These are phyloP conservation scores for Hiodon alosoides DNA, from an alignment of 2,113 vertebrate genomes.

Conservation along the genomic window DNA sequence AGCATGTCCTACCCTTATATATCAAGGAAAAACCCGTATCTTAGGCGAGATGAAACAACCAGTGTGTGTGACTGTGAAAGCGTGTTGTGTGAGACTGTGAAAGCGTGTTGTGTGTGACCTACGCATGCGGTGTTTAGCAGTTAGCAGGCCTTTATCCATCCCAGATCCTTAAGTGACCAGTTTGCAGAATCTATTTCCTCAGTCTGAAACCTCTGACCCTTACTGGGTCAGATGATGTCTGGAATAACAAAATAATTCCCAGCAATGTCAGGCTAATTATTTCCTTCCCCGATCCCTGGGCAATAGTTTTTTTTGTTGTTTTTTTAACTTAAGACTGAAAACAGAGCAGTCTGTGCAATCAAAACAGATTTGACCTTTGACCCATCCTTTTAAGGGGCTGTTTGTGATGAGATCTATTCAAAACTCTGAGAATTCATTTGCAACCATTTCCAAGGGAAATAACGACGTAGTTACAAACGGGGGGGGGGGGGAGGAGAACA, in stretches of 20 bases:
- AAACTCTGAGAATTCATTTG: constrained; percentile 19
- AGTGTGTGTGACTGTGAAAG: no score
- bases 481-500: no score
- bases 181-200: background rate
- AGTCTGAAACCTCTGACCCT: background rate
- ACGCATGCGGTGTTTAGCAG: no score
- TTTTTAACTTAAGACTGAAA: background rate
- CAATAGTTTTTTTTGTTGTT: background rate
- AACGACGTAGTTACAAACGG: background rate
- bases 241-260: constrained; percentile 11
- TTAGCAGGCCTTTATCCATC: no score
- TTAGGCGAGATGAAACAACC: no score
- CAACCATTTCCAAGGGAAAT: constrained; percentile 20
- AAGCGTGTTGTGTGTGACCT: no score
- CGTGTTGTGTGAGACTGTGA: no score
- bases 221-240: background rate
- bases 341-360: background rate
- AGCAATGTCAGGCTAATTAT: constrained; percentile 9
- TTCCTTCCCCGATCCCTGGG: background rate
- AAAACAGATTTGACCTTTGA: background rate
- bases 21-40: no score
- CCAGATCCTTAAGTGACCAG: background rate
- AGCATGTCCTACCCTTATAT: no score
- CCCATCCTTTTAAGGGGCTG: constrained; percentile 11
- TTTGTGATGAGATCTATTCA: constrained; percentile 4